Evolutionary conservation across 2,113 vertebrate species (phyloP).

Genomic region (Ciconia stormi): DNA sequence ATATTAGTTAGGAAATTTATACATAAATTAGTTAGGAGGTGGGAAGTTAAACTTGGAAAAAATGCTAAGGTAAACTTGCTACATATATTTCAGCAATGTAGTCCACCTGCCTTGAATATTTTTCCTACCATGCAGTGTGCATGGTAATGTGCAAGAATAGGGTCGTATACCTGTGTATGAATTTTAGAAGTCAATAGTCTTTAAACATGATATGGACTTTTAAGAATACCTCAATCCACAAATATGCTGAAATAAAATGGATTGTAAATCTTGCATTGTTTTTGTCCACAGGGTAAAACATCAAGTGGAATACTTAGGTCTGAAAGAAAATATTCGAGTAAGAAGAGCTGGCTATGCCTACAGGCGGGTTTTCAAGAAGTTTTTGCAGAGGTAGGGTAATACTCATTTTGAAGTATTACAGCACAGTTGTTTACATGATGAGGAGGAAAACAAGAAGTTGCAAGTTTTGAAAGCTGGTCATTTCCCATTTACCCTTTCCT

Average conservation of each 20-base stretch:
- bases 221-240: background rate
- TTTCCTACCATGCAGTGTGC: background rate
- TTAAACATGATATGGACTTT: background rate
- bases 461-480: background rate
- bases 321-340: conserved; percentile 97
- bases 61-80: background rate
- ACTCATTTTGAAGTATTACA: background rate
- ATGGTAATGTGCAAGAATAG: background rate
- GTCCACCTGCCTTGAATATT: background rate
- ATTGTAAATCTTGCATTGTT: background rate
- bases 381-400: conserved; percentile 88
- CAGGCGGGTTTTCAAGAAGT: conserved; percentile 91
- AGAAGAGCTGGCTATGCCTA: conserved; percentile 97
- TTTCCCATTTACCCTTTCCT: background rate
- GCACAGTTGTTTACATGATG: background rate
- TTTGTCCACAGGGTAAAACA: conserved; percentile 88
- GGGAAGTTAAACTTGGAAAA: background rate
- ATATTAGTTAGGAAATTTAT: background rate
- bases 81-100: background rate
- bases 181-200: background rate
- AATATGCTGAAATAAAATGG: background rate
- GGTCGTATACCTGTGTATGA: background rate
- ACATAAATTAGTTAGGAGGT: background rate
- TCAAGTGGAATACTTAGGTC: conserved; percentile 95
- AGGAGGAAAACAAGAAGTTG: background rate